These are phyloP conservation scores for Dasyprocta punctata DNA, from an alignment of 2,113 vertebrate species.

Conservation along the genomic window DNA sequence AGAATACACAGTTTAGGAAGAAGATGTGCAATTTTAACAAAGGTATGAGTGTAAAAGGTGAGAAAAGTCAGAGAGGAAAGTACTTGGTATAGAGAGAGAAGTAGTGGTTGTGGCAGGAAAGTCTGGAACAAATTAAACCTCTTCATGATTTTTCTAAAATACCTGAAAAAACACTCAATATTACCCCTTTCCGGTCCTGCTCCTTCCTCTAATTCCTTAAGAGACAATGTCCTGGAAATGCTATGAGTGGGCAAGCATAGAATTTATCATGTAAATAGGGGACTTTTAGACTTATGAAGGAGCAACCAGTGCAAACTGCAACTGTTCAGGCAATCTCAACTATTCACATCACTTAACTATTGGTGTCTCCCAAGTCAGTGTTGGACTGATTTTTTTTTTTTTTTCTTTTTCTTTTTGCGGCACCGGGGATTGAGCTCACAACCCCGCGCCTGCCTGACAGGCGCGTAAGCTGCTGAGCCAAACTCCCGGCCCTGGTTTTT, in stretches of 20 bases:
- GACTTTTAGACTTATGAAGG: neutral
- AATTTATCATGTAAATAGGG: neutral
- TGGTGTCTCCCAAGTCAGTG: neutral
- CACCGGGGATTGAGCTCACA: too few relatives aligned
- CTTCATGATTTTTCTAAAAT: too few relatives aligned
- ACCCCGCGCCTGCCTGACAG: too few relatives aligned
- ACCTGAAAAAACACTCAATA: too few relatives aligned
- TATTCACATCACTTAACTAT: neutral
- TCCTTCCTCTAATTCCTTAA: neutral
- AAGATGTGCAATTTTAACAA: neutral
- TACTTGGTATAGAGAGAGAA: neutral
- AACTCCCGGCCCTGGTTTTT: too few relatives aligned
- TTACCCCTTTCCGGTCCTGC: neutral
- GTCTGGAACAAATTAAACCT: neutral
- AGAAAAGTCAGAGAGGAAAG: neutral
- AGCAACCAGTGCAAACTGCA: neutral
- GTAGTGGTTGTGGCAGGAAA: neutral
- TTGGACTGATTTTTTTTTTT: too few relatives aligned
- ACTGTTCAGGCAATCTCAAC: neutral
- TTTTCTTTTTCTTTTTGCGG: too few relatives aligned
- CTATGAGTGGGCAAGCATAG: neutral
- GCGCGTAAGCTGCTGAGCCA: too few relatives aligned
- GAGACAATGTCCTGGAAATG: too few relatives aligned
- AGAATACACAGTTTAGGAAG: neutral
- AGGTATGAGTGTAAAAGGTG: neutral